Base-by-base conservation (phyloP, 2,888 invertebrate genomes). In the Colostygia pectinataria region DNA sequence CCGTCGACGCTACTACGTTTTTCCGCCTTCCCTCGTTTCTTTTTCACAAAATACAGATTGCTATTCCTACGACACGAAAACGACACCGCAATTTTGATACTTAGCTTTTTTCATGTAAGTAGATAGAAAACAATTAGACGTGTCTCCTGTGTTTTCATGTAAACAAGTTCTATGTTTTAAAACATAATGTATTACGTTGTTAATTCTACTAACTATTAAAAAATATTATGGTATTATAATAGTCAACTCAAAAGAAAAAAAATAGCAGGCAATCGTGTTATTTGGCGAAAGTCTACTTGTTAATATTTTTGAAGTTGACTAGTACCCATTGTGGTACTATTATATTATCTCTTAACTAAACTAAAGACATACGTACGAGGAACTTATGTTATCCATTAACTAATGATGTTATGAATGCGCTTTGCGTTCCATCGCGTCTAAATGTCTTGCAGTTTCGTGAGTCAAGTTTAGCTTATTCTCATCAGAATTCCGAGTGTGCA, bases 401-500 rank as follows among this genome's bases (percentile, higher is more conserved):
- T 27, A 41, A 41, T 45, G 37, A 40, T 20, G 8, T 23, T n/a
- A n/a, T n/a, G n/a, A 39, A 18, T 12, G 18, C 33, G 25, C 41
- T 41, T 39, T 45, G 37, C 25, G 15, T 32, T 37, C 12, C 32
- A 31, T 37, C 36, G 24, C n/a, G 34, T 46, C 40, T 53, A 34
- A 55, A 52, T 55, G 41, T 52, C 46, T 52, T 56, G 46, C 37
- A 43, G 41, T 47, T 47, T 40, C 38, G 48, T 33, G 50, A 59
- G 53, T 57, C 59, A 42, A 42, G 57, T 66, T 63, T 68, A 50
- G 55, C 66, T 49, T 54, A 51, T 66, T 58, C 70, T 75, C 74
- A 80, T 86, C 79, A 74, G 63, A 68, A 86, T 85, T 82, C 83
- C 65, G 71, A 68, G 63, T 58, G 65, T 70, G 67, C 69, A 70